These are phyloP conservation scores for Aphidoletes aphidimyza DNA, from an alignment of 2,888 invertebrate genomes.

Conservation along the genomic window DNA sequence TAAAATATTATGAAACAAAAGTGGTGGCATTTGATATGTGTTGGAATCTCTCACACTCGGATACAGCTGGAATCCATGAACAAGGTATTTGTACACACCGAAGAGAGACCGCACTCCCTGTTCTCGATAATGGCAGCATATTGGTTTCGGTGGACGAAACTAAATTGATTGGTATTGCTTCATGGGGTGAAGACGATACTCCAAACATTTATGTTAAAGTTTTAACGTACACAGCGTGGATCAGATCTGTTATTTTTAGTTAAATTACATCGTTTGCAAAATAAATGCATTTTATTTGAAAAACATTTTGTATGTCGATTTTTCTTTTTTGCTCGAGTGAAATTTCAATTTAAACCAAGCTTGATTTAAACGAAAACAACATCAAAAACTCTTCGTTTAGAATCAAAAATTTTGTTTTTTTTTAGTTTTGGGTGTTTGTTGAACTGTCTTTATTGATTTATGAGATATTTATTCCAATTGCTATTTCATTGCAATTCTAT, in stretches of 20 bases:
- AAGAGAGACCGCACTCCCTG: not conserved
- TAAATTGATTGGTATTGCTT: not conserved
- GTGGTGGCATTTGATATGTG: not conserved
- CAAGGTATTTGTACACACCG: not conserved
- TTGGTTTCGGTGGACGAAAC: not conserved
- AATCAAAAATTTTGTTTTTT: too few relatives aligned
- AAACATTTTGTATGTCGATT: too few relatives aligned
- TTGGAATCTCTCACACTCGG: not conserved
- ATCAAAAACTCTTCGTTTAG: too few relatives aligned
- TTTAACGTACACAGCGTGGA: not conserved
- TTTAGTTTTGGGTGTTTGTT: too few relatives aligned
- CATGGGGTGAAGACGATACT: not conserved
- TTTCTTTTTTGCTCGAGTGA: too few relatives aligned
- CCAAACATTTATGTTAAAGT: not conserved
- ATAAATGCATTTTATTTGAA: too few relatives aligned
- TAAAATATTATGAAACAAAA: not conserved
- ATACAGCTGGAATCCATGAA: not conserved
- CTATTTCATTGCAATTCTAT: too few relatives aligned
- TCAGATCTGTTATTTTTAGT: not conserved
- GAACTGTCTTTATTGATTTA: too few relatives aligned
- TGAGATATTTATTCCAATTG: too few relatives aligned
- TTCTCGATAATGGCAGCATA: not conserved
- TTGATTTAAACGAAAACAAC: too few relatives aligned
- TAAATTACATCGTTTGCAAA: not conserved
- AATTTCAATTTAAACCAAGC: too few relatives aligned